Evolutionary conservation across 2,888 invertebrate genomes (phyloP), one percentile per base, ranked within the genome.

Genomic region (Hymenopus coronatus): DNA sequence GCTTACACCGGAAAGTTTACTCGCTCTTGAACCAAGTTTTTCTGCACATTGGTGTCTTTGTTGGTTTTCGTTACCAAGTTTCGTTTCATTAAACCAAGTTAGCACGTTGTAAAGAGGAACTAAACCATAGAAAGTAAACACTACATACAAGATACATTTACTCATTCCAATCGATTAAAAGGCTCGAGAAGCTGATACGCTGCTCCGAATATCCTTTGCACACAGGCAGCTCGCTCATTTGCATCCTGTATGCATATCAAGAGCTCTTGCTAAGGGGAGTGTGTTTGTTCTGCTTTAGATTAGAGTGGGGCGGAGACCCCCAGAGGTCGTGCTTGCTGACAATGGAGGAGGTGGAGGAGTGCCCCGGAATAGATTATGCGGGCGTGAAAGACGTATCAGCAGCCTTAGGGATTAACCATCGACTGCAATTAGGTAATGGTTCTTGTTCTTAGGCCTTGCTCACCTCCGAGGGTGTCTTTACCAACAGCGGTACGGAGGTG

Each of bases 381-480:
- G 54, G 54, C 54, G 54, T 70, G 54, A 70, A 70, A 70, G 54
- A 70, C 54, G 54, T 70, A 70, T 70, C 54, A 70, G 54, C 15
- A 70, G 54, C 54, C 54, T 70, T 70, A 28, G 30, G 82, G 30
- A 82, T 87, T 87, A 87, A 81, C 81, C 82, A 25, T 87, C 87
- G 30, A 54, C 28, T 9, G 30, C 87, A 87, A 87, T 87, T 87
- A 87, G 70, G 87, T 87, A 82, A 87, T 87, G 54, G 54, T 70
- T 70, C 54, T 70, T 25, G 25, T 70, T 70, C 54, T 70, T 70
- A 70, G 54, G 14, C 54, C 54, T 70, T 70, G 54, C 54, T 70
- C 20, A 70, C 54, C 54, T 70, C 54, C 54, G 54, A 70, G 15
- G 54, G 54, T 70, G 54, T 70, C 54, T 70, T 70, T 70, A 20